Evolutionary conservation across 2,113 vertebrate genomes (phyloP).

Genomic region (Pelodiscus sinensis): DNA sequence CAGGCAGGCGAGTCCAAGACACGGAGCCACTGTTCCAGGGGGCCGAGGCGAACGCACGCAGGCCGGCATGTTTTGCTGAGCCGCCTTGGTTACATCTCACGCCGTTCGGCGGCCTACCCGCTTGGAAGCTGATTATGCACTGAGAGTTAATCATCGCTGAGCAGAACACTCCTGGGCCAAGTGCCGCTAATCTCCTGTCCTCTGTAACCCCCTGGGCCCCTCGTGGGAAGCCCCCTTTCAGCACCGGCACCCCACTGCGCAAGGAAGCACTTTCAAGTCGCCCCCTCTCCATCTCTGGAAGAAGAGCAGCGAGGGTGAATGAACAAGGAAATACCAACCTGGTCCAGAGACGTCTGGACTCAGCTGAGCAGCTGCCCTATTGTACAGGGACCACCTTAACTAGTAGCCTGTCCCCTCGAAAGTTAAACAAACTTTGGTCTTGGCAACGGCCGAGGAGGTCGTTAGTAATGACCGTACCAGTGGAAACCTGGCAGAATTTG

Average conservation of each 20-base stretch:
- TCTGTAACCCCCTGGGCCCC: constrained; percentile 28
- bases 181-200: constrained; percentile 50
- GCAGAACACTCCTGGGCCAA: rapidly evolving
- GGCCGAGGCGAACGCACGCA: neutral
- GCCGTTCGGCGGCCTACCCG: rapidly evolving
- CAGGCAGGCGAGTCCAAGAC: constrained; percentile 36
- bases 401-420: neutral
- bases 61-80: constrained; percentile 41
- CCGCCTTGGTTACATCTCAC: neutral
- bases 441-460: neutral
- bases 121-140: constrained; percentile 10
- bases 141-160: constrained; percentile 31
- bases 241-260: rapidly evolving
- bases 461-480: neutral
- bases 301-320: neutral
- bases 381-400: neutral
- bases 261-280: neutral
- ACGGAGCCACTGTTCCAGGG: neutral
- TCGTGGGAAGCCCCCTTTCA: constrained; percentile 30
- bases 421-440: neutral
- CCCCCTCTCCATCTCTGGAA: neutral
- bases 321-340: rapidly evolving
- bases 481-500: neutral
- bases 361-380: rapidly evolving
- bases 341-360: neutral